These are phyloP conservation scores for Cyprinodon brontotheroides DNA, from an alignment of 2,113 vertebrate genomes.

Conservation along the genomic window DNA sequence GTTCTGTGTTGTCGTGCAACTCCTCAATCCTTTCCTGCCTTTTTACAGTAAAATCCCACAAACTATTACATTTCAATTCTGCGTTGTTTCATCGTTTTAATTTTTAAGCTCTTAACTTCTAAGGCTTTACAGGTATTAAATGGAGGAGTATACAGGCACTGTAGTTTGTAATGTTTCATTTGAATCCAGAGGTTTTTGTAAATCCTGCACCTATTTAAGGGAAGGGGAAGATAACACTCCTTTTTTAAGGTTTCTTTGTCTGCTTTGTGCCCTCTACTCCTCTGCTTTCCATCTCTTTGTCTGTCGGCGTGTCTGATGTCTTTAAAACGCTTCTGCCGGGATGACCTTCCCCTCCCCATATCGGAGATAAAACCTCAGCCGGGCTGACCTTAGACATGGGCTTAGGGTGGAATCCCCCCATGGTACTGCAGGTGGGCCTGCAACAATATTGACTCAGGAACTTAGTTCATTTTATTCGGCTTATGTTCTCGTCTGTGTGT, in stretches of 20 bases:
- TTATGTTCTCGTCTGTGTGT: conserved; percentile 42
- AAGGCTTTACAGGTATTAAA: not conserved
- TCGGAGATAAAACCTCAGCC: conserved; percentile 32
- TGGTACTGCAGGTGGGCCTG: conserved; percentile 71
- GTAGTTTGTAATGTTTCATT: not conserved
- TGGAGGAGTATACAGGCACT: not conserved
- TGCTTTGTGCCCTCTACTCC: not conserved
- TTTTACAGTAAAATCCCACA: not conserved
- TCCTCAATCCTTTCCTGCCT: not conserved
- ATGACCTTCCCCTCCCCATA: conserved; percentile 7
- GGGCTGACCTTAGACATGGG: conserved; percentile 50
- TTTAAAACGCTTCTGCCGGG: conserved; percentile 42
- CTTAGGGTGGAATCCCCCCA: conserved; percentile 61
- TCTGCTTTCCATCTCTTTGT: not conserved
- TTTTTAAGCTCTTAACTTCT: not conserved
- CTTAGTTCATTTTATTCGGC: conserved; percentile 63
- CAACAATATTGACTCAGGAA: conserved; percentile 75
- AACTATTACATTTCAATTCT: not conserved
- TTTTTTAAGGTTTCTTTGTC: conserved; percentile 37
- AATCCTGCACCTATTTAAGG: conserved; percentile 31
- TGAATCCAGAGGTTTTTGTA: too few species aligned
- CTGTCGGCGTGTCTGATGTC: conserved; percentile 39
- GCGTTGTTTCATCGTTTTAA: not conserved
- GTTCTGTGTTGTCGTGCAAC: not conserved
- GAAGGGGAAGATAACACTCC: conserved; percentile 20